These are phyloP conservation scores for Argynnis bischoffii DNA, from an alignment of 2,888 invertebrate species.

Conservation along the genomic window DNA sequence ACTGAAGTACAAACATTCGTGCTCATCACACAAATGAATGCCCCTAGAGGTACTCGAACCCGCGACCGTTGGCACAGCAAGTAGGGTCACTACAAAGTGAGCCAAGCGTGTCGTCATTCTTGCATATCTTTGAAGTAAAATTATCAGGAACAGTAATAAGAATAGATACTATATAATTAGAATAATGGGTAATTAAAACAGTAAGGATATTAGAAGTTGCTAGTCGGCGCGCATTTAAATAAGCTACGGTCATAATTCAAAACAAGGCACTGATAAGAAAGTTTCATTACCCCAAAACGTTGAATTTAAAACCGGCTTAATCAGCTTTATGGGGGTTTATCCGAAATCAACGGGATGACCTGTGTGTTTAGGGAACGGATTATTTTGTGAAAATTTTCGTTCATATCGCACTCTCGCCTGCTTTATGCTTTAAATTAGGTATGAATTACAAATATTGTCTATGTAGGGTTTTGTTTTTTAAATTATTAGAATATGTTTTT, in stretches of 20 bases:
- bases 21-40: too few species aligned
- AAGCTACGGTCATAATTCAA: slow-evolving; percentile 73
- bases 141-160: background rate
- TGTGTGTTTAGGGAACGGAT: slow-evolving; percentile 75
- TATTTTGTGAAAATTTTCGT: slow-evolving; percentile 72
- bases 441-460: slow-evolving; percentile 39
- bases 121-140: too few species aligned
- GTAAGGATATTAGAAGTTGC: slow-evolving; percentile 50
- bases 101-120: too few species aligned
- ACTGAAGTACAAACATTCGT: too few species aligned
- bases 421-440: slow-evolving; percentile 52
- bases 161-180: slow-evolving; percentile 39
- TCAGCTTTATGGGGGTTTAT: slow-evolving; percentile 68
- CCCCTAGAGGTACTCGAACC: too few species aligned
- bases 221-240: slow-evolving; percentile 54
- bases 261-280: slow-evolving; percentile 78
- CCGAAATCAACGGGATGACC: slow-evolving; percentile 63
- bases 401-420: slow-evolving; percentile 69
- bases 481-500: background rate
- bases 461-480: slow-evolving; percentile 25
- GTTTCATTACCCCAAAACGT: slow-evolving; percentile 77
- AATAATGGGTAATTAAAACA: slow-evolving; percentile 47
- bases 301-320: slow-evolving; percentile 80
- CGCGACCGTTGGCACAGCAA: too few species aligned
- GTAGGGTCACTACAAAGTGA: too few species aligned